Evolutionary conservation across 2,113 vertebrate species (phyloP), one percentile per base, ranked within the genome.

Genomic region (Oncorhynchus kisutch): DNA sequence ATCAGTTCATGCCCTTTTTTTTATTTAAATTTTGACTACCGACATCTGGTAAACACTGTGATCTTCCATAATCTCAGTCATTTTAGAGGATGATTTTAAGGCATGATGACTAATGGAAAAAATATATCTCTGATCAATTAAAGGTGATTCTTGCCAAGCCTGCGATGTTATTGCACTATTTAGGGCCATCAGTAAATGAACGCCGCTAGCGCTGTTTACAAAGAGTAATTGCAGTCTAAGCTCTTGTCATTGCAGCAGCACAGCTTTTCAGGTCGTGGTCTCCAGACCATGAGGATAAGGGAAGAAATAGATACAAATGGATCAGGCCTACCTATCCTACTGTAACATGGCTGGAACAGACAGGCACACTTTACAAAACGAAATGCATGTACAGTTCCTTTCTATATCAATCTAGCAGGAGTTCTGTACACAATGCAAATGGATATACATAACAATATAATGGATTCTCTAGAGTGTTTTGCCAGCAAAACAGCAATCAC

Each of bases 141-240:
- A 49, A 49, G 49, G 72, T 68, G 59, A 20, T 76, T 82, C 64
- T 65, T 81, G 86, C 14, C 1, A 1, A 51, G 2, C 78, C 57
- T 34, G 29, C 27, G 4, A 82, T 79, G 73, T 88, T 88, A 88
- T 90, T 91, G 86, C 90, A 90, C 86, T 72, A 87, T 88, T 75
- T 79, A 85, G 76, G 86, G 83, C 80, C 79, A 22, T 69, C 14
- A 1, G 59, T 34, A 54, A 54, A 68, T 31, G 68, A 81, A 74
- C 48, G 69, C 51, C 71, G 75, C 11, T 18, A 68, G 31, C 29
- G n/a, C 67, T 68, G 31, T 68, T 27, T 67, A 45, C 29, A 68
- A 68, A 68, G 31, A 13, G 16, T 45, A 1, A 14, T 45, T 68
- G 45, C 31, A 20, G 67, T 45, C 18, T 68, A 62, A 62, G 59